phyloP scores from a whole-genome alignment of 2,113 vertebrate species.

The Catharus bicknelli region DNA sequence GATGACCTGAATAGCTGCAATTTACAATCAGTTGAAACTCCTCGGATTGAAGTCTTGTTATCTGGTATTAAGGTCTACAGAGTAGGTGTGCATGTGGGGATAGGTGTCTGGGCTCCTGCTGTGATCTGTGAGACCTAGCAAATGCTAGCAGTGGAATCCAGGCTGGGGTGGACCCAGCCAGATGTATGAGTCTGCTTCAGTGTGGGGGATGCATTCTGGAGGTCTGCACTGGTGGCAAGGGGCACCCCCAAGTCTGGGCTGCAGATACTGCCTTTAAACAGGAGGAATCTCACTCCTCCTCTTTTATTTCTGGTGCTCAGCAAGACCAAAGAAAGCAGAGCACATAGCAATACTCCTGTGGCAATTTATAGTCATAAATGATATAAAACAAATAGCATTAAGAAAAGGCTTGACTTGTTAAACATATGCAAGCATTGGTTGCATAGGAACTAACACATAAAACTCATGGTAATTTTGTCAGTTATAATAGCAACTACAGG shows the following conservation, averaged over 20 bases:
- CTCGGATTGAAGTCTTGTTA: background rate
- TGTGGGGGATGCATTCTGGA: background rate
- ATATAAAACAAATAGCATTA: background rate
- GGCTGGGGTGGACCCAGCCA: background rate
- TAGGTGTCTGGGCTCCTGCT: background rate
- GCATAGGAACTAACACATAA: constrained; percentile 1
- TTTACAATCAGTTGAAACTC: background rate
- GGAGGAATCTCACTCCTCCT: background rate
- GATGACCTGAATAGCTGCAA: background rate
- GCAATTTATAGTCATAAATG: background rate
- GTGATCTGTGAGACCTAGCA: background rate
- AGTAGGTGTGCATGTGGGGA: accelerated
- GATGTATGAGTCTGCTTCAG: background rate
- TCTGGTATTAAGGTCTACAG: background rate
- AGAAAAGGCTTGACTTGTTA: constrained; percentile 3
- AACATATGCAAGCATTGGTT: background rate
- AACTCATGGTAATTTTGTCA: background rate
- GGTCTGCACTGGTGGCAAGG: background rate
- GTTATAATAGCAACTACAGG: background rate
- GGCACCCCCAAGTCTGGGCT: background rate
- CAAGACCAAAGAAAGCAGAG: background rate
- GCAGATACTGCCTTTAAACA: background rate
- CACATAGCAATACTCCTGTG: background rate
- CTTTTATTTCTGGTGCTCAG: background rate
- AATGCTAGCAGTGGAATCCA: background rate